Evolutionary conservation across 2,797 vertebrate species (phyloP), one percentile per base, ranked within the genome.

Genomic region (Buphagus erythrorhynchus): DNA sequence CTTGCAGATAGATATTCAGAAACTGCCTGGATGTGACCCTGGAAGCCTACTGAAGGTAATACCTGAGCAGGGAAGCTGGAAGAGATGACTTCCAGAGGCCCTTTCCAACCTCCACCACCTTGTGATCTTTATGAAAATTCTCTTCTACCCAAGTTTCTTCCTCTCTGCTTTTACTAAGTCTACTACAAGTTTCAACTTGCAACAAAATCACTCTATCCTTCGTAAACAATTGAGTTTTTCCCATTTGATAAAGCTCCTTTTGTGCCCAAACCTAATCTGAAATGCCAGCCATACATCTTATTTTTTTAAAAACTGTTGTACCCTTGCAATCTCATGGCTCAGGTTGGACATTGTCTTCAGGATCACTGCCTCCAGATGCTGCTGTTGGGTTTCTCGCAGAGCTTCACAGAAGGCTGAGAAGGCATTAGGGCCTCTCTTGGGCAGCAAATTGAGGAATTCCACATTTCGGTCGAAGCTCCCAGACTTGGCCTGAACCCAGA

Each of bases 391-490:
- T 88, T 98, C 98, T 88, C 58, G 94, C 40, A 99, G 98, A 63
- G 99, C 99, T 42, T 95, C 90, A 91, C 99, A 99, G 98, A 99
- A 99, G 85, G 96, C 98, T 90, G 97, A 98, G 71, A 99, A 99
- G 17, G 99, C 99, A 43, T 78, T 95, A 16, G 99, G 99, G 22
- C 99, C 99, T 88, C 99, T 98, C 94, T 99, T 99, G 42, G 99
- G 99, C 78, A 99, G 97, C 46, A 99, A 97, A 40, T 97, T 97
- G 15, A 99, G 98, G 86, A 99, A 98, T 65, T 98, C 97, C 88
- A 97, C 96, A 18, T 98, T 98, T 89, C 97, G 97, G 91, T 95
- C 96, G 11, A 98, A 98, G 84, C 81, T 97, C 55, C 97, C 97
- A 61, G 92, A 76, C 86, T 97, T 97, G 57, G 97, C 97, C 98